Base-by-base conservation (phyloP, 1,140 invertebrate genomes). In the Carposina sasakii region DNA sequence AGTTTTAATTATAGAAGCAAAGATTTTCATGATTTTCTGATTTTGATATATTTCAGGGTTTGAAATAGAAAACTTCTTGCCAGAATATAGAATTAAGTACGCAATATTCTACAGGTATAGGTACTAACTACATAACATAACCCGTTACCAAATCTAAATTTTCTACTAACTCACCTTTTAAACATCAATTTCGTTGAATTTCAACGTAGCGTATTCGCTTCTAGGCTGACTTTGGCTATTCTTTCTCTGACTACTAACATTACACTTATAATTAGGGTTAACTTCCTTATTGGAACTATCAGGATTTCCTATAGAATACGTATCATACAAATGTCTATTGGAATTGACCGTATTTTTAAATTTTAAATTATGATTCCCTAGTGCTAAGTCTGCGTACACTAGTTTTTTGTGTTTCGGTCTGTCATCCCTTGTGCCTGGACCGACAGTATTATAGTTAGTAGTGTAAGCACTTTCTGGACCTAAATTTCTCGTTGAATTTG, bases 101-200 rank as follows among this genome's bases (percentile, higher is more conserved):
- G 15, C 12, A 30, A n/a, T 2, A 2, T 36, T 24, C 22, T 33
- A 34, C 19, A 24, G 12, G 19, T 23, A 16, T 10, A 12, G 19
- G 12, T 33, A 20, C 9, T n/a, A 10, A 16, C 3, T 36, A 36
- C 15, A 8, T 13, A 8, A 2, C 2, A 30, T 2, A 30, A 8
- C 15, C 15, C 15, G 12, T n/a, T n/a, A 30, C 10, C 12, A n/a
- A 1, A n/a, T 30, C 15, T n/a, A n/a, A 30, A n/a, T n/a, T 8
- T 2, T n/a, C 13, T 34, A 16, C 12, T 28, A 5, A 68, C 74
- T 76, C 48, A 79, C 76, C 69, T 83, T 69, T 86, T 86, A 94
- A 66, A 94, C 92, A 78, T 93, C 92, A 64, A 94, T 93, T 76
- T 93, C 92, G 71, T 92, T 91, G 81, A 93, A 94, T 79, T 91